Percentiles rank a stretch among this genome's conserved stretches.
Evolutionary conservation across 2,888 invertebrate genomes (phyloP).

Genomic region (Papilio elwesi): DNA sequence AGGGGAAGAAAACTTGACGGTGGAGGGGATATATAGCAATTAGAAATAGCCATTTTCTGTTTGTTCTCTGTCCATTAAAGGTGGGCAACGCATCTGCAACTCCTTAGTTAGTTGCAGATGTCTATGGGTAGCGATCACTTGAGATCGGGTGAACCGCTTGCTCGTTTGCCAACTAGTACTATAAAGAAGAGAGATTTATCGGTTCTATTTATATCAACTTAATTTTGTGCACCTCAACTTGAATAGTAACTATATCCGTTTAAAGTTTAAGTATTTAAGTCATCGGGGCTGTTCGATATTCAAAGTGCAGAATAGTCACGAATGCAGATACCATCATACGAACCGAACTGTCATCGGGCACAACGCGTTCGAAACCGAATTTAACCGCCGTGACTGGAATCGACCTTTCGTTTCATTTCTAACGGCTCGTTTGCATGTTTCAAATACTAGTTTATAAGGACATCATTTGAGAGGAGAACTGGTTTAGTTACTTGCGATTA

Average conservation of each 20-base stretch:
- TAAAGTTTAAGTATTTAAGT: constrained; percentile 26
- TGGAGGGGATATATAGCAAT: too few relatives aligned
- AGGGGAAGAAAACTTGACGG: too few relatives aligned
- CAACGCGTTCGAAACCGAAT: constrained; percentile 20
- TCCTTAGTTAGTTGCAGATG: too few relatives aligned
- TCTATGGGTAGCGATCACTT: too few relatives aligned
- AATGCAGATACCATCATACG: constrained; percentile 26
- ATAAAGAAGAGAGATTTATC: too few relatives aligned
- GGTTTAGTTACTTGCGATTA: neutral
- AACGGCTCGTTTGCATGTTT: neutral
- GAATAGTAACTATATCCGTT: neutral
- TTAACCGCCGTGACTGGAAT: constrained; percentile 21
- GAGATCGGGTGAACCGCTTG: too few relatives aligned
- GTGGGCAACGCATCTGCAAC: too few relatives aligned
- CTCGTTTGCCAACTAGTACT: too few relatives aligned
- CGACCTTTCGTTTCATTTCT: constrained; percentile 25
- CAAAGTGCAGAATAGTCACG: constrained; percentile 33
- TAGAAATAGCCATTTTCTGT: too few relatives aligned
- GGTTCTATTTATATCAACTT: too few relatives aligned
- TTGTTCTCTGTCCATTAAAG: too few relatives aligned
- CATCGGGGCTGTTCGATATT: neutral
- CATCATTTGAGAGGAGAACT: neutral
- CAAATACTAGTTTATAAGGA: constrained; percentile 1
- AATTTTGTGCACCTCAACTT: neutral
- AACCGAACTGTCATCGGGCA: neutral